These are phyloP conservation scores for Craseonycteris thonglongyai DNA, from an alignment of 2,113 vertebrate species.

Conservation along the genomic window DNA sequence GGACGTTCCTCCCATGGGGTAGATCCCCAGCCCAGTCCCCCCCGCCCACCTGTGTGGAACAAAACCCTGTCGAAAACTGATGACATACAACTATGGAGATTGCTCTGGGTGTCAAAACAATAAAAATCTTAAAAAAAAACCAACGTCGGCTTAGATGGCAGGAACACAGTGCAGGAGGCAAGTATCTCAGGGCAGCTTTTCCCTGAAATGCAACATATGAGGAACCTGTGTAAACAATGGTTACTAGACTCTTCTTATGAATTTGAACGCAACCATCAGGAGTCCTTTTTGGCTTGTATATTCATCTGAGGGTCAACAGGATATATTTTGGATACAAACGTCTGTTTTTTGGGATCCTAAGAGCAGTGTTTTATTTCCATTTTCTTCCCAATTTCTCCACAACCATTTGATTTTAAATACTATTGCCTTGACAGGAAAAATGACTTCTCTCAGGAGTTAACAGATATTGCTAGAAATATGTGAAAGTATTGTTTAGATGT, in stretches of 20 bases:
- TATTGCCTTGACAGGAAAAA: background rate
- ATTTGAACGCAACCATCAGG: background rate
- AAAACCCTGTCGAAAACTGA: no score
- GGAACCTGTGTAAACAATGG: background rate
- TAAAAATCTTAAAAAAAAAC: no score
- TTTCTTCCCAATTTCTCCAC: background rate
- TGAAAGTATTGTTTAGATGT: background rate
- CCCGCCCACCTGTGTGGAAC: no score
- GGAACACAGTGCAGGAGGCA: background rate
- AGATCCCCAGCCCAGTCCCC: no score
- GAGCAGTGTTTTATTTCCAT: background rate
- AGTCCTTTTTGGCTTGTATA: background rate
- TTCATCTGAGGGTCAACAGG: background rate
- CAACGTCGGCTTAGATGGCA: background rate
- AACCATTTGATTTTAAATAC: background rate
- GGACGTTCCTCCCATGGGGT: no score
- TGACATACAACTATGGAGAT: no score
- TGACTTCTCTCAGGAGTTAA: background rate
- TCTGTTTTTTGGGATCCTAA: background rate
- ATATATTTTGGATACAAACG: background rate
- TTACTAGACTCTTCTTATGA: background rate
- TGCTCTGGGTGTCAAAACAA: no score
- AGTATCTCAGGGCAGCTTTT: background rate
- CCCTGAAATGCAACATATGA: background rate
- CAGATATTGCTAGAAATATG: background rate